A percentile compares a stretch with the other conserved stretches of the same genome.
Conservation (phyloP, 2,797 vertebrate genomes). For the Halcyon leucocephala region DNA sequence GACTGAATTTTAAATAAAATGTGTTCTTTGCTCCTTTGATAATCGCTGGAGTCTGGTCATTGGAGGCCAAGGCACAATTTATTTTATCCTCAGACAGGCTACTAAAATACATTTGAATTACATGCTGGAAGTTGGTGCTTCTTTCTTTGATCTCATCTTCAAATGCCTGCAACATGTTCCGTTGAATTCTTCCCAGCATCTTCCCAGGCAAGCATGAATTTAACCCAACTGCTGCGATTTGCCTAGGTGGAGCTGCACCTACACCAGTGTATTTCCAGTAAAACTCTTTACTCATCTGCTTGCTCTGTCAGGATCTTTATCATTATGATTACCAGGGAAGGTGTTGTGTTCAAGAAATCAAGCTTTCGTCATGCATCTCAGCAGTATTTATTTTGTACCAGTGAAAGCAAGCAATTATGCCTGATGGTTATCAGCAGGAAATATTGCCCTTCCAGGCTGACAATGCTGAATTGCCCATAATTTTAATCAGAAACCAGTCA, state of each 20-base stretch:
- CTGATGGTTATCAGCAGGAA: conserved; percentile 26
- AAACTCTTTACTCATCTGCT: neutral
- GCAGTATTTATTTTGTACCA: neutral
- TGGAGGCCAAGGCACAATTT: neutral
- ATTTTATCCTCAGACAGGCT: neutral
- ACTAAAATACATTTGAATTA: neutral
- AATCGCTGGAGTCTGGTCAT: neutral
- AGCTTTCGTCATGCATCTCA: neutral
- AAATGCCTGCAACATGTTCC: neutral
- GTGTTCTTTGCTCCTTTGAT: neutral
- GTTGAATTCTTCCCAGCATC: neutral
- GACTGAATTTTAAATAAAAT: neutral
- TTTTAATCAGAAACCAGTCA: conserved; percentile 40
- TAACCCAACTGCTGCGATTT: neutral
- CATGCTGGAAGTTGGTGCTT: neutral
- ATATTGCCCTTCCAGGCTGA: conserved; percentile 23
- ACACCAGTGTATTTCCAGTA: neutral
- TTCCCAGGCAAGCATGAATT: neutral
- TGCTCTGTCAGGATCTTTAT: neutral
- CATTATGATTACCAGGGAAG: fast-evolving
- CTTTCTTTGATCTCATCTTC: neutral
- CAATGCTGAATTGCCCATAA: conserved; percentile 34
- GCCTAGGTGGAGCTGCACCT: neutral
- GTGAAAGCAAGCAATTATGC: neutral
- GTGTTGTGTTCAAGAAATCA: neutral